Base-by-base conservation (phyloP, 2,888 invertebrate genomes). In the Myopa testacea region DNA sequence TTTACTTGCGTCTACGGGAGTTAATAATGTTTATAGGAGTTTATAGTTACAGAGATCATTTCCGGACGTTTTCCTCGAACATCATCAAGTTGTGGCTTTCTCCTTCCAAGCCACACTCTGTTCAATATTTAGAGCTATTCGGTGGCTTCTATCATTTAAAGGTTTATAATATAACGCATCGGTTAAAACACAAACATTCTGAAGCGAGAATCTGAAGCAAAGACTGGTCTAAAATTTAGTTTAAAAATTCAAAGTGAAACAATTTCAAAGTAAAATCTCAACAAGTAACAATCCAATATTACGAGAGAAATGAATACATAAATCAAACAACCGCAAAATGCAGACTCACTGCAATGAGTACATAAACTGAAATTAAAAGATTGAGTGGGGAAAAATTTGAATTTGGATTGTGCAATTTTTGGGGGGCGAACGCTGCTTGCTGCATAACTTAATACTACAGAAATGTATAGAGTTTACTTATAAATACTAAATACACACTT, bases 181-280 rank as follows among this genome's bases (percentile, higher is more conserved):
- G 6, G 10, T 45, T 0, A 45, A 55, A 55, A 4, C 16, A 5
- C 55, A 3, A 55, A 55, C 5, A 55, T 55, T n/a, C 5, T 55
- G 1, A 55, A 55, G 16, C n/a, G n/a, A 45, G 7, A 26, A 26
- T 26, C 26, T 26, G 26, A 26, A 26, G 26, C 26, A 26, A 26
- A 26, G 26, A 26, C 26, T 1, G 6, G 45, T 45, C 45, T 55
- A 55, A 55, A 55, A 55, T 55, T 72, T 58, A 12, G 34, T 12
- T 34, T 52, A 8, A 26, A 45, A 55, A 70, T 55, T 55, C 34
- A 38, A 55, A 52, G 12, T 26, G 52, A 60, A 73, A 69, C 69
- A 60, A 37, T 34, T 68, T 86, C 86, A 86, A 86, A 86, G 85
- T 86, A 86, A 86, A 86, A 86, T 85, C 86, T 86, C 86, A 86